phyloP scores from a whole-genome alignment of 2,888 invertebrate species.

The Pachydiplax longipennis region DNA sequence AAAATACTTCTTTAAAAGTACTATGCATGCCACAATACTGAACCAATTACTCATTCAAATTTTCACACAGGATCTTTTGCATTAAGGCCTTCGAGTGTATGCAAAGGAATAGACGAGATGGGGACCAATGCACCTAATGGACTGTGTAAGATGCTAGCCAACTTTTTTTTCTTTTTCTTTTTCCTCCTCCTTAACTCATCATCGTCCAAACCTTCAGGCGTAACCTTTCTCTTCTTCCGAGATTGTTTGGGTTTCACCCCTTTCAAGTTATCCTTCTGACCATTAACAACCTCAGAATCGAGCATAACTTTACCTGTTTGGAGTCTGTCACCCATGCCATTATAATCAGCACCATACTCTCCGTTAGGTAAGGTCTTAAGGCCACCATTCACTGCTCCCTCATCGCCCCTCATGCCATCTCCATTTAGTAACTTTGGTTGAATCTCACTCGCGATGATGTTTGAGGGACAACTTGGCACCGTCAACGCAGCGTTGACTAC shows the following conservation, averaged over 20 bases:
- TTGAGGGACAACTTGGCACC: not conserved
- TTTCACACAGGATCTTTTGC: conserved; percentile 33
- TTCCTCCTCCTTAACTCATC: conserved; percentile 21
- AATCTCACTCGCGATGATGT: not conserved
- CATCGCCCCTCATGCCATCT: not conserved
- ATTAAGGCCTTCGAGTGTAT: conserved; percentile 38
- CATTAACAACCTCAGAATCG: not conserved
- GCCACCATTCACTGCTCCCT: not conserved
- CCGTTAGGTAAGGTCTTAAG: not conserved
- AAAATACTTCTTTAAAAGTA: conserved; percentile 18
- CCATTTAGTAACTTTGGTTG: not conserved
- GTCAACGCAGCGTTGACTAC: too few species aligned
- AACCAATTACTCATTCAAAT: not conserved
- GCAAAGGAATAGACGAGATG: conserved; percentile 16
- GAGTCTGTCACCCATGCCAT: conserved; percentile 4
- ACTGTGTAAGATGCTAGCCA: conserved; percentile 6
- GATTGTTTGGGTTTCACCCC: not conserved
- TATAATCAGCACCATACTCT: conserved; percentile 9
- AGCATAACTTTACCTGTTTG: not conserved
- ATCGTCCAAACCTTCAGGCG: not conserved
- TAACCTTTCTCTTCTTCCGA: not conserved
- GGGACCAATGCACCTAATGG: conserved; percentile 23
- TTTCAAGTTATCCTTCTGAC: not conserved
- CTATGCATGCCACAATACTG: conserved; percentile 39
- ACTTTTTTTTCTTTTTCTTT: conserved; percentile 31